Evolutionary conservation across 2,888 invertebrate species (phyloP).

Genomic region (Diachrysia chrysitis): DNA sequence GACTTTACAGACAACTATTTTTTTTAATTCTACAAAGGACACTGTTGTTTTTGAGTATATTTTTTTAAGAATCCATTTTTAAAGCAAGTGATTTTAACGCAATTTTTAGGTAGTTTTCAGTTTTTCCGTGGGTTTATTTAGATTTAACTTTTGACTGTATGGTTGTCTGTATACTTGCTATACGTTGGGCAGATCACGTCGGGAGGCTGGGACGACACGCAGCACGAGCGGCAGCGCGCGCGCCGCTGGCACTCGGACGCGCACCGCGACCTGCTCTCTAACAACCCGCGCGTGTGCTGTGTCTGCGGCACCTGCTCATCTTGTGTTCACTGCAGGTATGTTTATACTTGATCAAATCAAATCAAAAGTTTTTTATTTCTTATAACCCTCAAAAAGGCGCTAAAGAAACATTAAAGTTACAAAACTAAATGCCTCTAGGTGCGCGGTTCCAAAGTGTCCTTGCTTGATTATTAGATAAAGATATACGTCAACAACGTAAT

Average conservation of each 20-base stretch:
- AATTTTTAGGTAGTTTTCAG: too few species aligned
- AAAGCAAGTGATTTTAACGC: too few species aligned
- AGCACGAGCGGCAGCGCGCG: constrained; percentile 65
- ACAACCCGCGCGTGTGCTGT: constrained; percentile 79
- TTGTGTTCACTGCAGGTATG: constrained; percentile 80
- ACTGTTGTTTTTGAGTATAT: background rate
- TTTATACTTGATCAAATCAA: background rate
- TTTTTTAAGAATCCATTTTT: too few species aligned
- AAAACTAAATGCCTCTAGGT: too few species aligned
- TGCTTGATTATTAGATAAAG: too few species aligned
- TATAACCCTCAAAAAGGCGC: too few species aligned
- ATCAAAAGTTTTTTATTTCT: too few species aligned
- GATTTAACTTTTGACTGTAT: background rate
- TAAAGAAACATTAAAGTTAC: too few species aligned
- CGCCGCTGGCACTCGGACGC: constrained; percentile 75
- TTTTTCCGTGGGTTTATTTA: too few species aligned
- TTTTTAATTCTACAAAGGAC: background rate
- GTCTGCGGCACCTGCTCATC: constrained; percentile 77
- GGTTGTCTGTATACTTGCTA: background rate
- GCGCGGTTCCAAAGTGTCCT: too few species aligned
- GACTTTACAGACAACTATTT: too few species aligned
- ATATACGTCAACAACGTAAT: too few species aligned
- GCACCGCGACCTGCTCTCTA: constrained; percentile 75
- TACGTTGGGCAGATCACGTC: constrained; percentile 72
- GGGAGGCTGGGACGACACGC: constrained; percentile 73